Evolutionary conservation across 1,140 invertebrate species (phyloP), one percentile per base, ranked within the genome.

Genomic region (Tetragonula clypearis): DNA sequence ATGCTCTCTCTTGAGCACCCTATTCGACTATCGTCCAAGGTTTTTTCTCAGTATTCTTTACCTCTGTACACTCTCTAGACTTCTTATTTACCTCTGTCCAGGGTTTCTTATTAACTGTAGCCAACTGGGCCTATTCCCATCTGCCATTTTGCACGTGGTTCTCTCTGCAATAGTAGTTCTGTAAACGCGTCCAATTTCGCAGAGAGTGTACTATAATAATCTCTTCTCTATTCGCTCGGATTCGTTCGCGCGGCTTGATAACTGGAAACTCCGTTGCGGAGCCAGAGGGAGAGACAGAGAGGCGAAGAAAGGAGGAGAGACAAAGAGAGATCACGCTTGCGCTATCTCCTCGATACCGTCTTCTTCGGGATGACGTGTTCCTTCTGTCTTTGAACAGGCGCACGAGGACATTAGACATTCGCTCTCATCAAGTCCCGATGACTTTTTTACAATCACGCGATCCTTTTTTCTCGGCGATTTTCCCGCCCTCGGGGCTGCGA

Each of bases 311-410:
- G 78, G 71, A 84, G 71, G 62, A 88, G 81, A 90, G 60, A 80
- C 35, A 75, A 87, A 83, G 74, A 76, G 77, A 78, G 68, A 65
- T 55, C 79, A 65, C 77, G 79, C 76, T 90, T 88, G 89, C 89
- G 88, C 87, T 90, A 90, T 90, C 82, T 90, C 86, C 79, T 90
- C 87, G 88, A 90, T 84, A 83, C 26, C 65, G 75, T 90, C 88
- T 79, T 90, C 84, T 77, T 90, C 88, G 86, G 73, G 88, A 90
- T 82, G 86, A 82, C 84, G 84, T 85, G 86, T 86, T 90, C 77
- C 81, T 35, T 78, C 81, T 86, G 58, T 85, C 84, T 88, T 80
- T 79, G 66, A 71, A 83, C 76, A 66, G 66, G 66, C 79, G 73
- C 73, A 73, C 80, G 84, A 89, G 84, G 87, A 88, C 83, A 66